A percentile compares a stretch with the other conserved stretches of the same genome.
These are phyloP conservation scores for Synaphobranchus kaupii DNA, from an alignment of 2,797 vertebrate species.

Conservation along the genomic window DNA sequence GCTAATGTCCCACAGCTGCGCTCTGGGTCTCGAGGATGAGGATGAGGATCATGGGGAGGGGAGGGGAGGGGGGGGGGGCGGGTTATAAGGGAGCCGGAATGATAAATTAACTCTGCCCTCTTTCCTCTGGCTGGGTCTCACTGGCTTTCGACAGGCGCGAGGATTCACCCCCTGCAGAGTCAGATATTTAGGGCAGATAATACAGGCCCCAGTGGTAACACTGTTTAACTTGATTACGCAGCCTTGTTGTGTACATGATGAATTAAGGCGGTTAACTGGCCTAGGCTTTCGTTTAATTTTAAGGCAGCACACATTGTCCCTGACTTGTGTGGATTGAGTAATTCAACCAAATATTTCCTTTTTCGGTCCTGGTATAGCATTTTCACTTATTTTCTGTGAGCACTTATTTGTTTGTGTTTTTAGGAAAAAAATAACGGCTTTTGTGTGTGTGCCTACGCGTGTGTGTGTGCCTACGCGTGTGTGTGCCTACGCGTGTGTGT, in stretches of 20 bases:
- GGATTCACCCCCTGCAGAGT: slow-evolving; percentile 30
- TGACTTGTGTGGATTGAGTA: no score
- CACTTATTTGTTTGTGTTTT: no score
- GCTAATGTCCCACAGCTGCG: slow-evolving; percentile 68
- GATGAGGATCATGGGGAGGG: not conserved
- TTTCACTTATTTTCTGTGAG: no score
- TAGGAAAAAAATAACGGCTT: no score
- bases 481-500: no score
- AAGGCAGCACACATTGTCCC: not conserved
- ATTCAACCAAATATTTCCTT: no score
- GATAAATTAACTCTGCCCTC: slow-evolving; percentile 75
- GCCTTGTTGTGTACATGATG: not conserved
- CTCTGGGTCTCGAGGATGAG: not conserved
- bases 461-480: no score
- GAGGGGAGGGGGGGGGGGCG: slow-evolving; percentile 59
- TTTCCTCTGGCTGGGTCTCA: slow-evolving; percentile 63
- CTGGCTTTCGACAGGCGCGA: slow-evolving; percentile 64
- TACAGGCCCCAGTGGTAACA: slow-evolving; percentile 37
- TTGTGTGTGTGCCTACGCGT: no score
- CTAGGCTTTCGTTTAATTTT: not conserved
- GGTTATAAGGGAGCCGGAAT: slow-evolving; percentile 65
- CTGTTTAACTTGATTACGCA: not conserved
- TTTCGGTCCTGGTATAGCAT: no score
- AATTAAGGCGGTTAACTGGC: not conserved
- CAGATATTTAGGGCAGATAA: slow-evolving; percentile 60